Conservation (phyloP, 2,113 vertebrate genomes). For the Hippocampus zosterae region DNA sequence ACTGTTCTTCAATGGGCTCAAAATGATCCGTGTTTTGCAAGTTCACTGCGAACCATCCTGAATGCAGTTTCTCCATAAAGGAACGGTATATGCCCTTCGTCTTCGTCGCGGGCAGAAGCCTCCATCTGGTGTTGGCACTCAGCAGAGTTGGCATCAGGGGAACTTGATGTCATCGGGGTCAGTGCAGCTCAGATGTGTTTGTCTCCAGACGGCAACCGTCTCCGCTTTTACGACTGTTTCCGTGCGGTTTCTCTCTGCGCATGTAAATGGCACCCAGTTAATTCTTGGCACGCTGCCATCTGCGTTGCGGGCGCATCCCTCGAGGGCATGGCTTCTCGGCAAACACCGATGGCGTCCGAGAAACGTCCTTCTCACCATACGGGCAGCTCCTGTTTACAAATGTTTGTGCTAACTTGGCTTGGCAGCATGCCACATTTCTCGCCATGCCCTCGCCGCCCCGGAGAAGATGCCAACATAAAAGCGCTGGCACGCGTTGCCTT, state of each 20-base stretch:
- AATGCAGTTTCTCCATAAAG: slow-evolving; percentile 26
- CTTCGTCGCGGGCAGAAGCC: slow-evolving; percentile 22
- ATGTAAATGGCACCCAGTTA: slow-evolving; percentile 26
- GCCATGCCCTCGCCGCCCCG: slow-evolving; percentile 35
- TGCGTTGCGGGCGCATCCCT: slow-evolving; percentile 47
- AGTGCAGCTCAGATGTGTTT: slow-evolving; percentile 17
- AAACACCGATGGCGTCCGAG: slow-evolving; percentile 40
- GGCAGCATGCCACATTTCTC: slow-evolving; percentile 60
- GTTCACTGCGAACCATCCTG: slow-evolving; percentile 20
- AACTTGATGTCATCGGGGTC: slow-evolving; percentile 23
- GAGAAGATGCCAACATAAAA: slow-evolving; percentile 59
- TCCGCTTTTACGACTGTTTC: slow-evolving; percentile 22
- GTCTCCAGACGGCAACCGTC: slow-evolving; percentile 16
- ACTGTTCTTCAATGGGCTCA: slow-evolving; percentile 59
- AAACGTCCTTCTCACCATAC: slow-evolving; percentile 49
- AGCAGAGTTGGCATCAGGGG: slow-evolving; percentile 44
- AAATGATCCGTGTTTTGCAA: slow-evolving; percentile 34
- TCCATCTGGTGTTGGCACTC: slow-evolving; percentile 42
- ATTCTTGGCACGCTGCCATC: slow-evolving; percentile 63
- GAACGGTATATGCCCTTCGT: slow-evolving; percentile 31
- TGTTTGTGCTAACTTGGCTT: slow-evolving; percentile 48
- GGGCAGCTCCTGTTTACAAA: slow-evolving; percentile 46
- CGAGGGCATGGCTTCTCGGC: slow-evolving; percentile 48
- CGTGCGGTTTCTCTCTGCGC: slow-evolving; percentile 26
- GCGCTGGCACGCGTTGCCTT: slow-evolving; percentile 50